Conservation (phyloP, 2,888 invertebrate species). For the Cephus rjabovi region DNA sequence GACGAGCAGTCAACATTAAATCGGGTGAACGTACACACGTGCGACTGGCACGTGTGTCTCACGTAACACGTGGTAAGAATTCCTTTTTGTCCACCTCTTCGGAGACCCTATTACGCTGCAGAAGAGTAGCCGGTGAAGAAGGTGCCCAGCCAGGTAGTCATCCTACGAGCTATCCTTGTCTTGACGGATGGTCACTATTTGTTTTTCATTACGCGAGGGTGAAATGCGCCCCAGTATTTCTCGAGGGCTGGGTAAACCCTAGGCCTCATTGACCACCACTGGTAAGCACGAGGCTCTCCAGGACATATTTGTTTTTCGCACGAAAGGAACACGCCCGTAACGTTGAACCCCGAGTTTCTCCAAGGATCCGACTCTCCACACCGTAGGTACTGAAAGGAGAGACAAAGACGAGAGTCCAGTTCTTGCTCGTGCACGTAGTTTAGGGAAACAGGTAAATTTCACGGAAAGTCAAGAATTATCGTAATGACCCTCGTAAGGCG, state of each 20-base stretch:
- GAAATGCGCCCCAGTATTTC: constrained; percentile 48
- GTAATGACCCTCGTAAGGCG: background rate
- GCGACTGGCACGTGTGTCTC: background rate
- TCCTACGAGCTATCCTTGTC: background rate
- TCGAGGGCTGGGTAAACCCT: constrained; percentile 53
- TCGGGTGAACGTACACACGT: background rate
- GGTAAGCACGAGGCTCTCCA: constrained; percentile 34
- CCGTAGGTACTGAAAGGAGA: background rate
- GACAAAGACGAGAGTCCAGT: background rate
- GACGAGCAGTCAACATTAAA: background rate
- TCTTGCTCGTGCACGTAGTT: background rate
- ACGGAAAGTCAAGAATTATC: background rate
- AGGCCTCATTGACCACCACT: constrained; percentile 49
- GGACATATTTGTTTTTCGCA: constrained; percentile 37
- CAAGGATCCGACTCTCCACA: background rate
- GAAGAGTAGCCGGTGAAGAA: background rate
- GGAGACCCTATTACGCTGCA: background rate
- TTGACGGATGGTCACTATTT: constrained; percentile 46
- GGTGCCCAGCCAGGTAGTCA: background rate
- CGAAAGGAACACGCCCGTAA: constrained; percentile 8
- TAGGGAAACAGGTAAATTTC: background rate
- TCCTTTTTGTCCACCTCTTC: background rate
- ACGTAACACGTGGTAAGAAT: background rate
- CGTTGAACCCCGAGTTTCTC: background rate
- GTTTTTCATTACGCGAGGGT: constrained; percentile 53